Evolutionary conservation across 2,113 vertebrate species (phyloP), one percentile per base, ranked within the genome.

Genomic region (Scomber japonicus): DNA sequence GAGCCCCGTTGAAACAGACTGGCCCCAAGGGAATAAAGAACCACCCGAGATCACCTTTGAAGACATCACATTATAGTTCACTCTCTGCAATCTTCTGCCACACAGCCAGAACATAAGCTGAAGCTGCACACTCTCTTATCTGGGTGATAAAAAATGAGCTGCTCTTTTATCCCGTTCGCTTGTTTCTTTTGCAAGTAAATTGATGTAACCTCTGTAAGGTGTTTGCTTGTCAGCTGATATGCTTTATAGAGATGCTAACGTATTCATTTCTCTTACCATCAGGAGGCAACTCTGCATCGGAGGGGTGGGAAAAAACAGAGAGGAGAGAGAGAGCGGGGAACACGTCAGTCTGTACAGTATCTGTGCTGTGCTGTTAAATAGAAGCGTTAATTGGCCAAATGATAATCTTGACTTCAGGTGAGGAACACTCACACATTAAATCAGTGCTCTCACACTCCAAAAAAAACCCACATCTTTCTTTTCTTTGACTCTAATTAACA

Each of bases 191-290:
- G 54, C 56, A 64, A 40, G 59, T 86, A 53, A 84, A 88, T 75
- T 69, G 74, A 80, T 82, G 55, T 24, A 84, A 84, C 73, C 65
- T 74, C 84, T 81, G 63, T 53, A 9, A 83, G 77, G 83, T 75
- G 89, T 92, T 91, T 88, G 88, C 91, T 88, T 84, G 90, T 91
- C 91, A 82, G 82, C 35, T 61, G 46, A 46, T 71, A 71, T 66
- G 74, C 66, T 84, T 80, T 73, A 89, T 71, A 91, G 74, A 91
- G 79, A 92, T 46, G 75, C 83, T 67, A 75, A 86, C 50, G 31
- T 65, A 62, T 75, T 88, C n/a, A 48, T 84, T 90, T 90, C 63
- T 91, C 93, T 94, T 94, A 95, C 93, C 91, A 91, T 94, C 92
- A 14, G 93, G 87, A 82, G 91, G 91, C 74, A 93, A 86, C 75